Conservation (phyloP, 2,888 invertebrate species). For the Neocrepidodera transversa region DNA sequence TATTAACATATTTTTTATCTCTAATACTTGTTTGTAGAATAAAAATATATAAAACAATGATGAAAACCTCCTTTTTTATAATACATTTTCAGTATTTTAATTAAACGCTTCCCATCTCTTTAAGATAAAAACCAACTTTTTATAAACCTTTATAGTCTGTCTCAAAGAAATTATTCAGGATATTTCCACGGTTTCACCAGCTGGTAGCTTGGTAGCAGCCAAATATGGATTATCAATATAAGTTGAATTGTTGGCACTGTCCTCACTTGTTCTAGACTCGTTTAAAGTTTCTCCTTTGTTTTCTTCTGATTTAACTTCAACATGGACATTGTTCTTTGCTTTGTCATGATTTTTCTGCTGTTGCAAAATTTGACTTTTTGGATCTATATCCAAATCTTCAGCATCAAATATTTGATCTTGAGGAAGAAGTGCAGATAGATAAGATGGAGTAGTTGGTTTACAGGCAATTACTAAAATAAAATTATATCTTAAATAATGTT, state of each 20-base stretch:
- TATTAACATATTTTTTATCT: too few relatives aligned
- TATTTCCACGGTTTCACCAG: conserved; percentile 42
- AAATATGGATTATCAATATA: conserved; percentile 79
- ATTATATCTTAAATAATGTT: conserved; percentile 8
- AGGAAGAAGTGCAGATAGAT: conserved; percentile 84
- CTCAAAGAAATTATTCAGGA: conserved; percentile 25
- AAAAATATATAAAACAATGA: too few relatives aligned
- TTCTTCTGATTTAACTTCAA: conserved; percentile 37
- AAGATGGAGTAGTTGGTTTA: conserved; percentile 81
- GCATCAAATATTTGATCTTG: conserved; percentile 95
- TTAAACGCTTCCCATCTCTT: too few relatives aligned
- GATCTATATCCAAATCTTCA: conserved; percentile 81
- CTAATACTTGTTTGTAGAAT: too few relatives aligned
- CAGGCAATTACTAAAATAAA: conserved; percentile 81
- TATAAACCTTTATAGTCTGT: too few relatives aligned
- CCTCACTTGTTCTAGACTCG: conserved; percentile 56
- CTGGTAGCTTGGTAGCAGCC: conserved; percentile 59
- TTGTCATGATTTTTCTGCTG: conserved; percentile 52
- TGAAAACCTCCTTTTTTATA: too few relatives aligned
- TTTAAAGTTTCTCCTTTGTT: conserved; percentile 45
- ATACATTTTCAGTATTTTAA: too few relatives aligned
- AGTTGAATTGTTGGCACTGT: conserved; percentile 61
- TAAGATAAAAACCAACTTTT: too few relatives aligned
- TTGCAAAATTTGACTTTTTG: conserved; percentile 62
- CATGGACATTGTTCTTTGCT: conserved; percentile 48